Percentiles rank a stretch among this genome's conserved stretches.
Conservation (phyloP, 2,113 vertebrate genomes). For the Paradisaea rubra region DNA sequence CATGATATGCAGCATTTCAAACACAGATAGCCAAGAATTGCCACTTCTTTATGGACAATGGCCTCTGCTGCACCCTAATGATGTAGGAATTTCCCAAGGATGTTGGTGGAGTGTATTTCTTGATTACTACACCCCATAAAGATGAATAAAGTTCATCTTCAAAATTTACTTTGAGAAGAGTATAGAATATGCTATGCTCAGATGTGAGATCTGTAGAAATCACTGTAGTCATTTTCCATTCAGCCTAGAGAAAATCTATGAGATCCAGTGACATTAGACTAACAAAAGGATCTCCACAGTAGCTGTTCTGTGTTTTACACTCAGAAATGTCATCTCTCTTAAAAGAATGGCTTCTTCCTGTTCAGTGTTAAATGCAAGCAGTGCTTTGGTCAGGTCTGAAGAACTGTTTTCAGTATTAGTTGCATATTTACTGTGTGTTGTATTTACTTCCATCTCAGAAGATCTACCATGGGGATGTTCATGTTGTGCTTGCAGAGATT, state of each 20-base stretch:
- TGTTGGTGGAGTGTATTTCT: not conserved
- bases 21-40: not conserved
- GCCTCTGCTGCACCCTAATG: not conserved
- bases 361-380: not conserved
- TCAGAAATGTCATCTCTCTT: not conserved
- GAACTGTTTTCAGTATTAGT: not conserved
- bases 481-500: not conserved
- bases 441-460: not conserved
- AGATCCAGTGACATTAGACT: not conserved
- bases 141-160: not conserved
- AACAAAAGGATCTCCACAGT: not conserved
- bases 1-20: not conserved
- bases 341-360: not conserved
- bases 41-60: not conserved
- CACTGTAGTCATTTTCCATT: not conserved
- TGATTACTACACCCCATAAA: not conserved
- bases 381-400: not conserved
- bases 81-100: not conserved
- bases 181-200: not conserved
- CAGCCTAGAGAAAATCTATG: not conserved
- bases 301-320: not conserved
- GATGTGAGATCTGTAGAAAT: not conserved
- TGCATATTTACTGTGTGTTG: not conserved
- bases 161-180: not conserved
- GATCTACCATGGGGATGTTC: not conserved